Evolutionary conservation across 2,113 vertebrate species (phyloP), one percentile per base, ranked within the genome.

Genomic region (Bungarus multicinctus): DNA sequence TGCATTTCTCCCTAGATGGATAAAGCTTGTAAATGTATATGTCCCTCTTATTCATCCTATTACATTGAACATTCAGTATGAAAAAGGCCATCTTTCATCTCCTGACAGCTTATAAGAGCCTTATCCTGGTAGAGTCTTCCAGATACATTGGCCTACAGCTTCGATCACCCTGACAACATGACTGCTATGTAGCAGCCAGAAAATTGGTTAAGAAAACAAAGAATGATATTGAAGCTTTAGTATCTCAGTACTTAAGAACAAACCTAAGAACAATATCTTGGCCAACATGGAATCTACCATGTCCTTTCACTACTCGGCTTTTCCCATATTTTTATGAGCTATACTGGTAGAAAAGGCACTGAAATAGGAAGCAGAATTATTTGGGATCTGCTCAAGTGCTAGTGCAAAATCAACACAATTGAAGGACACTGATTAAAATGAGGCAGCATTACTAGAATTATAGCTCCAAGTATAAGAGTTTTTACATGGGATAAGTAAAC

Each of bases 291-390:
- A 39, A 16, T 69, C 18, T 20, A 27, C 60, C 34, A 52, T 3
- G 3, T 53, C 88, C 54, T 86, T 90, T 58, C 3, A 53, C 43
- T 50, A 60, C 6, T 25, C 85, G 87, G 27, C 52, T 45, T 88
- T 14, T 39, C 22, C n/a, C 27, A 60, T n/a, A 8, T 60, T 86
- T 60, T 86, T 45, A 53, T 47, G 12, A 52, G 86, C 30, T 64
- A 55, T 50, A 90, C 23, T 90, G 16, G 55, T 86, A 23, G 50
- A 64, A 93, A 93, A 93, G 92, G 89, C 89, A 93, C 54, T 64
- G 45, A 64, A 89, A 60, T 25, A 87, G 55, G 47, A 47, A 86
- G 23, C 54, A 90, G 88, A 34, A 39, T 52, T 43, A 90, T 89
- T 27, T 30, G 45, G 34, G n/a, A 90, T 90, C 45, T 90, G 54